Percentiles rank a stretch among this genome's conserved stretches.
phyloP scores from a whole-genome alignment of 2,113 vertebrate genomes.

The Microcebus murinus region DNA sequence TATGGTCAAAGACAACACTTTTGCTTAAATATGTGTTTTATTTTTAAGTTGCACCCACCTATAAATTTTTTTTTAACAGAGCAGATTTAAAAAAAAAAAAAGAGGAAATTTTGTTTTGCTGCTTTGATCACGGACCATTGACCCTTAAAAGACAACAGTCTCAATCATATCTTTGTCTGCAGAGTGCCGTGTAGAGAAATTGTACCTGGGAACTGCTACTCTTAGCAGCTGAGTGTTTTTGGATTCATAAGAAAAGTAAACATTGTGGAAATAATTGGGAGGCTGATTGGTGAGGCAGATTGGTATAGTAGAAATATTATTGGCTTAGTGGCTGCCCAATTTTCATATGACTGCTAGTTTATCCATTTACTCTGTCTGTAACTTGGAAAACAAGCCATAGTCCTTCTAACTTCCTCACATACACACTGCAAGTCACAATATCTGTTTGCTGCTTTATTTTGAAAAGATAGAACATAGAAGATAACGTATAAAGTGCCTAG shows the following conservation, averaged over 20 bases:
- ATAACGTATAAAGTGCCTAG: background rate
- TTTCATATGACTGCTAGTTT: background rate
- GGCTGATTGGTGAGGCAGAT: background rate
- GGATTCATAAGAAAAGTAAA: background rate
- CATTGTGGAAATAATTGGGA: background rate
- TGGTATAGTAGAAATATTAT: fast-evolving
- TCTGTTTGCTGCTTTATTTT: background rate
- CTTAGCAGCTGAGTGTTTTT: background rate
- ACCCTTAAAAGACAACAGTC: background rate
- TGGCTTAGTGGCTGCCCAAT: background rate
- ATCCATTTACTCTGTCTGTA: background rate
- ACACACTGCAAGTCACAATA: too few relatives aligned
- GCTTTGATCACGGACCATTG: background rate
- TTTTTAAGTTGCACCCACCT: background rate
- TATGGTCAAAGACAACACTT: background rate
- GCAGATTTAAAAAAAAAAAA: background rate
- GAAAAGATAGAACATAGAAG: background rate
- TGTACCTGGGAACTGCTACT: too few relatives aligned
- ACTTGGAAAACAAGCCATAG: background rate
- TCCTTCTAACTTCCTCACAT: background rate
- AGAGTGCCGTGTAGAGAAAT: background rate
- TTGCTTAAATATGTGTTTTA: background rate
- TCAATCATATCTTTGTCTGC: background rate
- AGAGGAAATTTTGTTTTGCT: background rate
- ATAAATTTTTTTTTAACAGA: background rate